phyloP scores from a whole-genome alignment of 2,113 vertebrate genomes.

The Prionailurus viverrinus region DNA sequence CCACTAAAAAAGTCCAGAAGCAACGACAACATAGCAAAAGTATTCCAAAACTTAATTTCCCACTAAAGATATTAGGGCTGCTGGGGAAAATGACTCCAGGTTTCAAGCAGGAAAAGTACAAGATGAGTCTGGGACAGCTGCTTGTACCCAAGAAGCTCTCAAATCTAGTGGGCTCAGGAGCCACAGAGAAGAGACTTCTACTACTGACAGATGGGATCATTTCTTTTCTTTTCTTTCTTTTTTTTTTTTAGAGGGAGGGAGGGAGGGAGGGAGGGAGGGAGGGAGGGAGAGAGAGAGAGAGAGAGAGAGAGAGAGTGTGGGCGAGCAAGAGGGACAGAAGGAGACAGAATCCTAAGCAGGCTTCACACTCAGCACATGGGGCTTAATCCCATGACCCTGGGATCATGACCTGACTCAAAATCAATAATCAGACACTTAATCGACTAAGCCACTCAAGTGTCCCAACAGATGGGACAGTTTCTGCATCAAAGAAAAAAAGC shows the following conservation, averaged over 20 bases:
- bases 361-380: no score
- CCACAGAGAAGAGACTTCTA: background rate
- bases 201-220: background rate
- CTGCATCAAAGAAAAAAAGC: background rate
- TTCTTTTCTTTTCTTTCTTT: background rate
- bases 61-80: background rate
- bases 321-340: no score
- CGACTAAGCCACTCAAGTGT: no score
- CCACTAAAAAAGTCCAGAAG: background rate
- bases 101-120: background rate
- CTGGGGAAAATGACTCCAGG: background rate
- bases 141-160: background rate
- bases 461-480: no score
- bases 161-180: background rate
- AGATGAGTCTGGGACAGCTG: background rate
- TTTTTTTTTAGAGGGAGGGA: no score
- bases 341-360: no score
- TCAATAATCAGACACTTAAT: no score
- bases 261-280: no score
- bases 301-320: no score
- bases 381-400: no score
- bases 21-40: background rate
- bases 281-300: no score
- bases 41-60: background rate
- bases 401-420: no score